phyloP scores from a whole-genome alignment of 2,797 vertebrate genomes.

The Paguma larvata region DNA sequence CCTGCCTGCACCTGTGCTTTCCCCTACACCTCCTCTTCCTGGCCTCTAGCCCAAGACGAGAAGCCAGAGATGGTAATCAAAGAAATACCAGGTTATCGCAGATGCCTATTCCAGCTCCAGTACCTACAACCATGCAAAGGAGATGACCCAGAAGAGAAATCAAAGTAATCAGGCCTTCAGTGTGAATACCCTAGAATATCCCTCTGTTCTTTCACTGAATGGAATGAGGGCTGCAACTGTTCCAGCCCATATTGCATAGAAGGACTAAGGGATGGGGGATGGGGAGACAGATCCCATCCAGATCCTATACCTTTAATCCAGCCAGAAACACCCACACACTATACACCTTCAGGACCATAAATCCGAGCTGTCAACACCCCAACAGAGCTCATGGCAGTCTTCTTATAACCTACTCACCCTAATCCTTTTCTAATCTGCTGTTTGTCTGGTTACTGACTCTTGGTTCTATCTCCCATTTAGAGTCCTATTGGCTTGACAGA shows the following conservation, averaged over 20 bases:
- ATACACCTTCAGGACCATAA: background rate
- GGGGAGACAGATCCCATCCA: background rate
- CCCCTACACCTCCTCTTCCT: background rate
- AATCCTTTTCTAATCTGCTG: conserved; percentile 64
- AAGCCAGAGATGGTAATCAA: background rate
- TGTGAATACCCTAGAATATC: background rate
- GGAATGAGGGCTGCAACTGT: background rate
- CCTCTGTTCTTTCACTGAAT: conserved; percentile 16
- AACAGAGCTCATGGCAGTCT: background rate
- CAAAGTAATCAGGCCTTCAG: background rate
- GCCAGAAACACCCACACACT: background rate
- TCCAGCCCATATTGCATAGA: background rate
- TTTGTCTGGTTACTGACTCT: conserved; percentile 39
- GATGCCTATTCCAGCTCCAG: background rate
- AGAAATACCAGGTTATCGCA: background rate
- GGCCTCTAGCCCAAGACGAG: background rate
- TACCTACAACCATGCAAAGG: background rate
- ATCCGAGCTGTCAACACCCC: conserved; percentile 48
- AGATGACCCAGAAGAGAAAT: conserved; percentile 13
- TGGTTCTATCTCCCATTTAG: conserved; percentile 61
- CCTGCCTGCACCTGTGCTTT: background rate
- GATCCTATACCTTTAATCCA: conserved; percentile 15
- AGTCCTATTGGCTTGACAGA: conserved; percentile 55
- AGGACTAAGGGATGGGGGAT: background rate
- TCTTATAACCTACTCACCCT: conserved; percentile 22